phyloP scores from a whole-genome alignment of 2,113 vertebrate genomes.

The Isurus oxyrinchus region DNA sequence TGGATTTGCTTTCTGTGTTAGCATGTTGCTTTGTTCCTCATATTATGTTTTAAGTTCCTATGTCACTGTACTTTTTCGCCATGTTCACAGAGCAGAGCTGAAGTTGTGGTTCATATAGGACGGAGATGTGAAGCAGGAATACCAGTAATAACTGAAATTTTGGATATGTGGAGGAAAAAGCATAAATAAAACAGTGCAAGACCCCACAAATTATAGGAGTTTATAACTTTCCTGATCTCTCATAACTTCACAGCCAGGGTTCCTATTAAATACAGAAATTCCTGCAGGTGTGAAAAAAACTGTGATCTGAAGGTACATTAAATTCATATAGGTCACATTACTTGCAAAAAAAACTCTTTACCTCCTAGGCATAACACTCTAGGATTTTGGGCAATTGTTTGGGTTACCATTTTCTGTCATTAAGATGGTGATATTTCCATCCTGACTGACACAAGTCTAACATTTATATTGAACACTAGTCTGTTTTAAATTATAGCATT shows the following conservation, averaged over 20 bases:
- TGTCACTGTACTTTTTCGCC: neutral
- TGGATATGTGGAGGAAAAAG: neutral
- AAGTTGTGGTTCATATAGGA: neutral
- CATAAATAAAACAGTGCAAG: neutral
- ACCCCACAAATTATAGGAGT: neutral
- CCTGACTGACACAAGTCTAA: neutral
- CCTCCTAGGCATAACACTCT: neutral
- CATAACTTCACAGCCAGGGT: neutral
- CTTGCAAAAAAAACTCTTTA: neutral
- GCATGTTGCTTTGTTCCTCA: neutral
- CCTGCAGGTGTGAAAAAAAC: neutral
- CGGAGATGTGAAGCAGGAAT: neutral
- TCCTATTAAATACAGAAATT: neutral
- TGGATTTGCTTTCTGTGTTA: neutral
- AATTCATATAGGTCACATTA: neutral
- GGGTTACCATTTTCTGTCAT: neutral
- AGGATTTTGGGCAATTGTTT: neutral
- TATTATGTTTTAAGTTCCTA: neutral
- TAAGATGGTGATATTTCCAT: neutral
- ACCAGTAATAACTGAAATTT: neutral
- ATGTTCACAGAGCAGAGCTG: neutral
- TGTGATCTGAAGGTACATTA: neutral
- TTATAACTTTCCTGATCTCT: neutral
- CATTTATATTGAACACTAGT: neutral
- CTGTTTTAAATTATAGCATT: neutral